Conservation (phyloP, 2,888 invertebrate genomes). For the Drosophila limbata region DNA sequence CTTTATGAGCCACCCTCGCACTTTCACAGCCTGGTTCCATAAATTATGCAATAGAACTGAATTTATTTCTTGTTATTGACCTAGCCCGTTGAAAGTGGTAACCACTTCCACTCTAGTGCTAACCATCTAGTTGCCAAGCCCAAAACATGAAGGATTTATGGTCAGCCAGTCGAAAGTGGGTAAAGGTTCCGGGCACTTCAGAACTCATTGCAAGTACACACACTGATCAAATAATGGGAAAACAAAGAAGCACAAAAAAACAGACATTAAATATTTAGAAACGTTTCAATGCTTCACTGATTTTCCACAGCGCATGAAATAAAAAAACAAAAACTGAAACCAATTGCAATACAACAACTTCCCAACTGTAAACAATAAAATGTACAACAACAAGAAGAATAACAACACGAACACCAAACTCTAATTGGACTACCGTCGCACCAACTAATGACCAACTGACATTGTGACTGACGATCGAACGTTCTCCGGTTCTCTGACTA, state of each 20-base stretch:
- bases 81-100: constrained; percentile 59
- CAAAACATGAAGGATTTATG: constrained; percentile 62
- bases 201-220: constrained; percentile 24
- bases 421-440: constrained; percentile 58
- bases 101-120: constrained; percentile 56
- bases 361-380: constrained; percentile 54
- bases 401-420: constrained; percentile 35
- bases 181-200: constrained; percentile 56
- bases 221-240: constrained; percentile 21
- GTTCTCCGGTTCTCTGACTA: constrained; percentile 30
- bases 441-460: constrained; percentile 39
- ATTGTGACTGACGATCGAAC: constrained; percentile 24
- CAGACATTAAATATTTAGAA: constrained; percentile 47
- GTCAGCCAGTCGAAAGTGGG: constrained; percentile 23
- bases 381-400: constrained; percentile 9
- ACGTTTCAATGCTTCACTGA: constrained; percentile 61
- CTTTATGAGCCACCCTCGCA: constrained; percentile 17
- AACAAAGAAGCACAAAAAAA: constrained; percentile 9
- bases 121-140: constrained; percentile 9
- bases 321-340: constrained; percentile 3
- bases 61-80: constrained; percentile 40
- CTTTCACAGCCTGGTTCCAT: constrained; percentile 27
- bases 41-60: constrained; percentile 42
- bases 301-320: constrained; percentile 27
- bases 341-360: constrained; percentile 46